Percentiles rank a stretch among this genome's conserved stretches.
phyloP scores from a whole-genome alignment of 2,113 vertebrate species.

The Conger conger region DNA sequence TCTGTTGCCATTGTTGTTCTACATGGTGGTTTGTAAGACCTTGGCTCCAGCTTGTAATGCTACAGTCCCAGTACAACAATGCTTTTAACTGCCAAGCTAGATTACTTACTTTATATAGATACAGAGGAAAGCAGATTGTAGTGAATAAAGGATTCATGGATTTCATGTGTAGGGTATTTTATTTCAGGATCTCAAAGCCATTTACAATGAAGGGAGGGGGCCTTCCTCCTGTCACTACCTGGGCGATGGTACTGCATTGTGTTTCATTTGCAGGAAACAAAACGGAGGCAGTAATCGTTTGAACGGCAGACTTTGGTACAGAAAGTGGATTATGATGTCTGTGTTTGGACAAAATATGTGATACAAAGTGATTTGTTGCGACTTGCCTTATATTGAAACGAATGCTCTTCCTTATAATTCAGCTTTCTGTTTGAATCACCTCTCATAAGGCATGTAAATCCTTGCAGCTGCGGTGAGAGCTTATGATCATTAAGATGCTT shows the following conservation, averaged over 20 bases:
- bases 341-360: background rate
- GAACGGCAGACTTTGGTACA: no score
- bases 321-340: background rate
- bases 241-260: no score
- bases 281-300: no score
- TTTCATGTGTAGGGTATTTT: no score
- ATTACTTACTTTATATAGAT: slow-evolving; percentile 10
- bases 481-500: background rate
- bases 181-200: no score
- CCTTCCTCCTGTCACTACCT: no score
- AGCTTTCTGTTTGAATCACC: background rate
- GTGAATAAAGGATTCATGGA: no score
- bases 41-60: background rate
- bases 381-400: background rate
- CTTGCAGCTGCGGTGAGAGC: background rate
- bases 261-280: no score
- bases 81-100: slow-evolving; percentile 13
- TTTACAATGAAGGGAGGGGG: no score
- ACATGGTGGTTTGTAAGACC: background rate
- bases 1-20: background rate
- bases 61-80: background rate
- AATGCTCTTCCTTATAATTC: background rate
- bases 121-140: background rate
- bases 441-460: background rate
- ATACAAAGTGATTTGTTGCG: background rate